These are phyloP conservation scores for Fragum whitleyi DNA, from an alignment of 2,888 invertebrate species.

Conservation along the genomic window DNA sequence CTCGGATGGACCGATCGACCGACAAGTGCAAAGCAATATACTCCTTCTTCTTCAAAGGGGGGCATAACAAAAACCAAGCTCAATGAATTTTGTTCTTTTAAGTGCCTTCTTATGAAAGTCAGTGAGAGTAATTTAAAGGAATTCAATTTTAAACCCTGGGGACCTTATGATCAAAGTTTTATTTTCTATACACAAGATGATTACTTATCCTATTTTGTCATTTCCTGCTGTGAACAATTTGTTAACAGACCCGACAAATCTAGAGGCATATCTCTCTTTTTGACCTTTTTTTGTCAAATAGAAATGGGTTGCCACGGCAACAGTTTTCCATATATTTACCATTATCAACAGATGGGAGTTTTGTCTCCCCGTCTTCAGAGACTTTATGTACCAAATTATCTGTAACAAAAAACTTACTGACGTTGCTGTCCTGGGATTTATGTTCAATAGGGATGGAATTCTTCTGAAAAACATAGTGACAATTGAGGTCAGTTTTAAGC, in stretches of 20 bases:
- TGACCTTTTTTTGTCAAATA: neutral
- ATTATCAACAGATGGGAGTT: conserved; percentile 9
- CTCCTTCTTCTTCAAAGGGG: too few species aligned
- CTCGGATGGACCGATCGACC: too few species aligned
- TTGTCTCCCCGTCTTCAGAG: neutral
- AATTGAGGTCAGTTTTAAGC: too few species aligned
- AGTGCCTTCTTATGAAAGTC: too few species aligned
- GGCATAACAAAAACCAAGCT: too few species aligned
- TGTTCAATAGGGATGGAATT: too few species aligned
- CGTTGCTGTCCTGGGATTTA: too few species aligned
- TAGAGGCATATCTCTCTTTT: neutral
- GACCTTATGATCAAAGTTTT: neutral
- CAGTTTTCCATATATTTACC: conserved; percentile 8
- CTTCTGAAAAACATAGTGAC: too few species aligned
- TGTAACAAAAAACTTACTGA: too few species aligned
- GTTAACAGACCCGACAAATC: neutral
- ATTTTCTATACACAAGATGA: neutral
- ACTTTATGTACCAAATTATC: too few species aligned
- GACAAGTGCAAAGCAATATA: too few species aligned
- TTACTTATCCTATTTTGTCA: neutral
- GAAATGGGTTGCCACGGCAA: conserved; percentile 11
- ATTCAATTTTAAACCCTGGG: neutral
- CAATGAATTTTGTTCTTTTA: too few species aligned
- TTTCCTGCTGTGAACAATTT: neutral
- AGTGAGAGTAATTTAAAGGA: neutral